Conservation (phyloP, 2,888 invertebrate species). For the Oligia fasciuncula region DNA sequence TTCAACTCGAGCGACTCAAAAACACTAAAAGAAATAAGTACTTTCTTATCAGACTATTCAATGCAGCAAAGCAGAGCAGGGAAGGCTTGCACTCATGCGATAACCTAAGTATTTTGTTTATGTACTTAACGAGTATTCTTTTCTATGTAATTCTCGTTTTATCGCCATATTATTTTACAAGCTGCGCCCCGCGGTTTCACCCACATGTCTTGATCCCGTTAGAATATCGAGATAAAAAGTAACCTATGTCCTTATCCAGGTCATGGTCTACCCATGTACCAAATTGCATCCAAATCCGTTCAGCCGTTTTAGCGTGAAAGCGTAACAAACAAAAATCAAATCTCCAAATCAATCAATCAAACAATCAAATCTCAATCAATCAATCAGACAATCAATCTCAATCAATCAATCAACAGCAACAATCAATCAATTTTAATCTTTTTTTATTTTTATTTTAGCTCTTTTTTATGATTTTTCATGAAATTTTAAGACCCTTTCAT, state of each 20-base stretch:
- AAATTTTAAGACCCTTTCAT: too few species aligned
- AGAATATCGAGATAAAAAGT: neutral
- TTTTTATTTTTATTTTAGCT: too few species aligned
- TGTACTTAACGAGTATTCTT: neutral
- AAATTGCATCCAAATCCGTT: neutral
- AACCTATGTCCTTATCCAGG: neutral
- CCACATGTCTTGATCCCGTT: neutral
- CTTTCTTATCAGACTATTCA: conserved; percentile 22
- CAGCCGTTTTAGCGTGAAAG: neutral
- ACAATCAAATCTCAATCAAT: too few species aligned
- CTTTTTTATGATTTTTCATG: too few species aligned
- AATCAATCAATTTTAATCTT: too few species aligned
- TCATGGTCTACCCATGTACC: neutral
- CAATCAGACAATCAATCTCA: too few species aligned
- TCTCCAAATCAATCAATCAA: too few species aligned
- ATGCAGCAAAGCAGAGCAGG: conserved; percentile 14
- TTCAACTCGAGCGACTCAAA: conserved; percentile 1
- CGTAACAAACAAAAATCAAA: neutral
- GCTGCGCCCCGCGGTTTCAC: neutral
- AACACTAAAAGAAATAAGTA: conserved; percentile 6
- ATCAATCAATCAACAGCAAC: too few species aligned
- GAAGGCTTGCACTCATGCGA: conserved; percentile 6
- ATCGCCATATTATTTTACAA: neutral
- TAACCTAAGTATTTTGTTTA: conserved; percentile 19
- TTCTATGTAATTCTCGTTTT: neutral